These are phyloP conservation scores for Hirtodrosophila confusa DNA, from an alignment of 2,888 invertebrate genomes.

Conservation along the genomic window DNA sequence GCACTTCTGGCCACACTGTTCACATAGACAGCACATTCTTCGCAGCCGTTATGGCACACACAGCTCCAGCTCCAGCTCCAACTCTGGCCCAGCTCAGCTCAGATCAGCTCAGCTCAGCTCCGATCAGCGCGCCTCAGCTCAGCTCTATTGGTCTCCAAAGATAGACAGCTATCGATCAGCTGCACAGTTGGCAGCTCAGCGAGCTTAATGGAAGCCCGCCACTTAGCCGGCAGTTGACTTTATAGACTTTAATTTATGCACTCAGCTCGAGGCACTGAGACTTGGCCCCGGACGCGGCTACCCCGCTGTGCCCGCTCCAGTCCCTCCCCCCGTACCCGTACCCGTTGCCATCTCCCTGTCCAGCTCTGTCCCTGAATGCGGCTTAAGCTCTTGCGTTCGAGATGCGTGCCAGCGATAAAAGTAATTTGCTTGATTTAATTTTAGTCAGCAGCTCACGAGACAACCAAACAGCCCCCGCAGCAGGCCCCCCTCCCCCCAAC, in stretches of 20 bases:
- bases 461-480: slow-evolving; percentile 65
- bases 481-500: neutral
- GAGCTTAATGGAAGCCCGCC: slow-evolving; percentile 77
- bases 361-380: slow-evolving; percentile 60
- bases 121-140: slow-evolving; percentile 13
- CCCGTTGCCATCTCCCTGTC: slow-evolving; percentile 15
- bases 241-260: slow-evolving; percentile 78
- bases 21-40: slow-evolving; percentile 14
- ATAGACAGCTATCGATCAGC: slow-evolving; percentile 77
- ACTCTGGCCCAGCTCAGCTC: slow-evolving; percentile 19
- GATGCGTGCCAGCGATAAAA: slow-evolving; percentile 79
- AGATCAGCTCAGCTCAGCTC: slow-evolving; percentile 16
- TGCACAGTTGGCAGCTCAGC: slow-evolving; percentile 78
- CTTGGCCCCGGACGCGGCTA: slow-evolving; percentile 48
- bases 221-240: slow-evolving; percentile 76
- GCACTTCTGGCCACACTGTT: slow-evolving; percentile 40
- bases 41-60: slow-evolving; percentile 7
- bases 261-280: slow-evolving; percentile 63
- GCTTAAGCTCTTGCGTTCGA: slow-evolving; percentile 75
- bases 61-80: slow-evolving; percentile 8
- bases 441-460: slow-evolving; percentile 77
- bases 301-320: neutral
- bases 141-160: slow-evolving; percentile 42
- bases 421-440: slow-evolving; percentile 79
- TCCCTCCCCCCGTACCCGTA: neutral